These are phyloP conservation scores for Coryphaenoides rupestris DNA, from an alignment of 2,113 vertebrate species.

Conservation along the genomic window DNA sequence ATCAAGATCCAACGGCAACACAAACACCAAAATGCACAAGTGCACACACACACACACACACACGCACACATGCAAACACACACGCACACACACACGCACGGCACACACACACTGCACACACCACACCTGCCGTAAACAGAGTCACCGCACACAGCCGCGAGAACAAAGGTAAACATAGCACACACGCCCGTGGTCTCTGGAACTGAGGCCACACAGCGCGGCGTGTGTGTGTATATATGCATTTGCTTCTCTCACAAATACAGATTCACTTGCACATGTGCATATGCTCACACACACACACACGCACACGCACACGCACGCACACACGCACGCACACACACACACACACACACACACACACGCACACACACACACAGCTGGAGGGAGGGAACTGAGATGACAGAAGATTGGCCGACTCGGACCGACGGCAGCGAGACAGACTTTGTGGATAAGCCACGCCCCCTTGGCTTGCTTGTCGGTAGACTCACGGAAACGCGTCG, in stretches of 20 bases:
- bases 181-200: neutral
- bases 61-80: slow-evolving; percentile 1
- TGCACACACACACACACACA: slow-evolving; percentile 35
- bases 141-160: slow-evolving; percentile 10
- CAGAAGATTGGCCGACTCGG: slow-evolving; percentile 55
- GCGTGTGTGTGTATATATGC: slow-evolving; percentile 38
- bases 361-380: slow-evolving; percentile 41
- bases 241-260: slow-evolving; percentile 49
- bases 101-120: slow-evolving; percentile 38
- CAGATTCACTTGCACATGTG: slow-evolving; percentile 34
- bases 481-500: slow-evolving; percentile 39
- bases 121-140: neutral
- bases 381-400: slow-evolving; percentile 55
- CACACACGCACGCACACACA: neutral
- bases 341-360: slow-evolving; percentile 16
- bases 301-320: slow-evolving; percentile 12
- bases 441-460: slow-evolving; percentile 26
- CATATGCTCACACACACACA: slow-evolving; percentile 3
- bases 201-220: slow-evolving; percentile 8
- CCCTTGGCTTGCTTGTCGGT: slow-evolving; percentile 30
- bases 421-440: slow-evolving; percentile 51
- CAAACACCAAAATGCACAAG: slow-evolving; percentile 35
- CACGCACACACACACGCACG: slow-evolving; percentile 1
- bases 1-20: slow-evolving; percentile 73
- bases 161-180: slow-evolving; percentile 17